Evolutionary conservation across 2,113 vertebrate species (phyloP).

Genomic region (Hemiscyllium ocellatum): DNA sequence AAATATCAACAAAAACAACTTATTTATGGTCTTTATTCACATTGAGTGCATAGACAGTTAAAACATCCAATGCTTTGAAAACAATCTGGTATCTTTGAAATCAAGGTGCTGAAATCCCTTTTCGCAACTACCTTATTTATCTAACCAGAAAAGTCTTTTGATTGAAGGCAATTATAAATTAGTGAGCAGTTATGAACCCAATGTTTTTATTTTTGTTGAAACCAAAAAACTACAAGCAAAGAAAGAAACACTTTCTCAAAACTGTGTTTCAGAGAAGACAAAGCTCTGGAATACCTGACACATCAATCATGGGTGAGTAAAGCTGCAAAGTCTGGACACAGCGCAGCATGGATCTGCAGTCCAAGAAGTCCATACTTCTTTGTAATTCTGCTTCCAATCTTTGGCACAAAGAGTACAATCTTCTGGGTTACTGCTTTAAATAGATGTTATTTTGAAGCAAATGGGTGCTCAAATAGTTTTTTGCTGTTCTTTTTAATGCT

Average conservation of each 20-base stretch:
- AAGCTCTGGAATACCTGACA: background rate
- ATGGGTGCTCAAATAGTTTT: background rate
- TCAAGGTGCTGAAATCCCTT: background rate
- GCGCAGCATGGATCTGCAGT: background rate
- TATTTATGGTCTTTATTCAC: background rate
- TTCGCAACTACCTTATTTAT: background rate
- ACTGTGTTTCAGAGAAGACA: background rate
- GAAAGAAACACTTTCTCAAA: background rate
- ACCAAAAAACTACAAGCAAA: background rate
- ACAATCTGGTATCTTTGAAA: background rate
- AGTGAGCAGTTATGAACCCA: background rate
- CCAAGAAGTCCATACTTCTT: background rate
- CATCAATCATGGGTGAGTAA: background rate
- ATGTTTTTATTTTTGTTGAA: background rate
- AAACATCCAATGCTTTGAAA: background rate
- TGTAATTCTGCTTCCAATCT: background rate
- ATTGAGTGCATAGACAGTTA: background rate
- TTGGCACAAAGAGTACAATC: background rate
- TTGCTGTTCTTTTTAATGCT: background rate
- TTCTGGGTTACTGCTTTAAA: background rate
- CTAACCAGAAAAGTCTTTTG: background rate
- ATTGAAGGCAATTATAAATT: background rate
- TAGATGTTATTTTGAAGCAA: background rate
- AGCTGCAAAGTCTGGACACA: background rate
- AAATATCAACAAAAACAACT: background rate